These are phyloP conservation scores for Cryptocephalus primarius DNA, from an alignment of 2,888 invertebrate genomes.

Conservation along the genomic window DNA sequence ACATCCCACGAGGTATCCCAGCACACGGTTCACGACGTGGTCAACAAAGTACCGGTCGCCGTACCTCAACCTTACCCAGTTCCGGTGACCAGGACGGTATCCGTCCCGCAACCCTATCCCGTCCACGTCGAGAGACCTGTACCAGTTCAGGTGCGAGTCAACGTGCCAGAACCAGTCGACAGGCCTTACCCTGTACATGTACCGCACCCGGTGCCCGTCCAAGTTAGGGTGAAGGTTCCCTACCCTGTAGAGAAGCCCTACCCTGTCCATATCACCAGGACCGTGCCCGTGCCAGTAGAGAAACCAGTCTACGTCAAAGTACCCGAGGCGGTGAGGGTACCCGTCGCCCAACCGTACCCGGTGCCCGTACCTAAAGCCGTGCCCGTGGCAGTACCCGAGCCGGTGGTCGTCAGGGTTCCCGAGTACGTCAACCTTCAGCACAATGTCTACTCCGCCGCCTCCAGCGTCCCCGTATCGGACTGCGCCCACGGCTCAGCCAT, in stretches of 20 bases:
- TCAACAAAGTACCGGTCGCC: slow-evolving; percentile 22
- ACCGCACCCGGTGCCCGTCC: slow-evolving; percentile 22
- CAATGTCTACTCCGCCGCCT: slow-evolving; percentile 3
- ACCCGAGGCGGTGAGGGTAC: slow-evolving; percentile 20
- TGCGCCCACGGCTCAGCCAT: not conserved
- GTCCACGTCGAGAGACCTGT: slow-evolving; percentile 22
- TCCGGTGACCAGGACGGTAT: slow-evolving; percentile 22
- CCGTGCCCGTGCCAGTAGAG: slow-evolving; percentile 20
- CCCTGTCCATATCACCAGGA: slow-evolving; percentile 20
- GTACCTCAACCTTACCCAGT: slow-evolving; percentile 31
- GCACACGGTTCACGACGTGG: slow-evolving; percentile 20
- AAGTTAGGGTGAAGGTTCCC: slow-evolving; percentile 15
- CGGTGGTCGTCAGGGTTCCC: slow-evolving; percentile 21
- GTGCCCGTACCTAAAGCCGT: slow-evolving; percentile 15
- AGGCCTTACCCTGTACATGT: slow-evolving; percentile 27
- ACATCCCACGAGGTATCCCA: slow-evolving; percentile 7
- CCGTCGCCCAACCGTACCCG: slow-evolving; percentile 20
- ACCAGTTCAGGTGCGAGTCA: slow-evolving; percentile 18
- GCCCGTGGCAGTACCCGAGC: slow-evolving; percentile 19
- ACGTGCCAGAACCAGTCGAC: slow-evolving; percentile 22
- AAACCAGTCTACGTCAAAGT: slow-evolving; percentile 21
- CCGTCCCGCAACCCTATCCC: slow-evolving; percentile 28
- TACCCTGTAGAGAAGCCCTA: slow-evolving; percentile 26
- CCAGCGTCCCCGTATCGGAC: not conserved
- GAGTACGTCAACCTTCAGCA: slow-evolving; percentile 12